Evolutionary conservation across 1,140 invertebrate genomes (phyloP).

Genomic region (Galleria mellonella): DNA sequence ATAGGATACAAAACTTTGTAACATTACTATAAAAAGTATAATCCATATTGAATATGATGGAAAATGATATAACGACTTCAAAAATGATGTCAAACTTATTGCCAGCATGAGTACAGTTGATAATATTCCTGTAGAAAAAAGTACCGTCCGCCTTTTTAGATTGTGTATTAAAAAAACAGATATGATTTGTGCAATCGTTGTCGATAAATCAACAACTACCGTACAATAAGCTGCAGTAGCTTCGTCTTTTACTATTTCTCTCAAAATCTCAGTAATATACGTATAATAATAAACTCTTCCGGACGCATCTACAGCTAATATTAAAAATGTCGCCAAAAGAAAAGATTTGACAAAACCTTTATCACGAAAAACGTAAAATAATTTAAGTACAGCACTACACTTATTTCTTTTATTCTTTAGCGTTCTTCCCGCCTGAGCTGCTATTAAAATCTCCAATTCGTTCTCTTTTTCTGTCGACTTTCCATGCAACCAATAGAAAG

Average conservation of each 20-base stretch:
- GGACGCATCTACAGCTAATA: constrained; percentile 24
- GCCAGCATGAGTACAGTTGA: constrained; percentile 25
- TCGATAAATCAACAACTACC: constrained; percentile 22
- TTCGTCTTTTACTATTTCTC: constrained; percentile 21
- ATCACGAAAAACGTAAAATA: constrained; percentile 2
- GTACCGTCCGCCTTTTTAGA: constrained; percentile 25
- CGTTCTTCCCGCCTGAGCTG: constrained; percentile 6
- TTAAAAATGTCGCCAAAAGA: constrained; percentile 19
- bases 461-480: constrained; percentile 9
- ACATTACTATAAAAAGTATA: constrained; percentile 19
- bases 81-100: constrained; percentile 18
- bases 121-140: constrained; percentile 20
- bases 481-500: constrained; percentile 22
- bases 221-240: constrained; percentile 27
- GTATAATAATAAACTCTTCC: constrained; percentile 30
- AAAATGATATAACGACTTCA: constrained; percentile 10
- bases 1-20: constrained; percentile 25
- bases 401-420: neutral
- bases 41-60: constrained; percentile 15
- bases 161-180: constrained; percentile 20
- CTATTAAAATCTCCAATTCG: constrained; percentile 18
- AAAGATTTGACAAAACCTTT: constrained; percentile 31
- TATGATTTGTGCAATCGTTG: constrained; percentile 17
- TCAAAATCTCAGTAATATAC: constrained; percentile 32
- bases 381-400: neutral